These are phyloP conservation scores for Lophotriccus pileatus DNA, from an alignment of 2,797 vertebrate species.

Conservation along the genomic window DNA sequence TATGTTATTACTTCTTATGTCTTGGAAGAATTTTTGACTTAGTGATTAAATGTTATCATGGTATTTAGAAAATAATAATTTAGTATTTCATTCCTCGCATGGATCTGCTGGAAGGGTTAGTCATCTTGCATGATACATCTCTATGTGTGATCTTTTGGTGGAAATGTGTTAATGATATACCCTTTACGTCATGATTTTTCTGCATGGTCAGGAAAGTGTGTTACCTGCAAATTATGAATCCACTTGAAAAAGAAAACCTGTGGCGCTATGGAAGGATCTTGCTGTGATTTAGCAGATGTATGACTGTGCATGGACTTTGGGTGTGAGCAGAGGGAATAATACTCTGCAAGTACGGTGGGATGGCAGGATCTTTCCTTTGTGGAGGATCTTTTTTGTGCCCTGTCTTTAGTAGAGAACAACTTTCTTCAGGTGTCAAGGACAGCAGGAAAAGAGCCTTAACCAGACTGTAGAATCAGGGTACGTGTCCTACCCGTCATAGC, in stretches of 20 bases:
- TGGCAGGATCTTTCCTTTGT: not conserved
- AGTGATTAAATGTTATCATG: conserved; percentile 15
- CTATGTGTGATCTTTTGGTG: not conserved
- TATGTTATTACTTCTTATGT: not conserved
- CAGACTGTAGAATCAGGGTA: not conserved
- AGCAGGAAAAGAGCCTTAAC: not conserved
- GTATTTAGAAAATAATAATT: conserved; percentile 26
- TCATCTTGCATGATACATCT: not conserved
- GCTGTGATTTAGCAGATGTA: not conserved
- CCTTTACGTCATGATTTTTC: conserved; percentile 25
- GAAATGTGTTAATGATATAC: conserved; percentile 21
- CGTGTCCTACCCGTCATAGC: fast-evolving
- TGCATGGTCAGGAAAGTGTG: conserved; percentile 21
- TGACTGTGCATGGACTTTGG: not conserved
- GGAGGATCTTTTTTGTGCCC: not conserved
- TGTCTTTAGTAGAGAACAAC: not conserved
- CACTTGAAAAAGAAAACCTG: conserved; percentile 4
- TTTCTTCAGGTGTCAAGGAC: not conserved
- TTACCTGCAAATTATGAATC: conserved; percentile 29
- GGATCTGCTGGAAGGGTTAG: conserved; percentile 14
- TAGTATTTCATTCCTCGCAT: not conserved
- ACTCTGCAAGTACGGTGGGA: not conserved
- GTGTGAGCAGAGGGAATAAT: not conserved
- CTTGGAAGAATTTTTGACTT: not conserved
- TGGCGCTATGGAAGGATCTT: not conserved